Evolutionary conservation across 1,140 invertebrate genomes (phyloP).

Genomic region (Arctopsyche grandis): DNA sequence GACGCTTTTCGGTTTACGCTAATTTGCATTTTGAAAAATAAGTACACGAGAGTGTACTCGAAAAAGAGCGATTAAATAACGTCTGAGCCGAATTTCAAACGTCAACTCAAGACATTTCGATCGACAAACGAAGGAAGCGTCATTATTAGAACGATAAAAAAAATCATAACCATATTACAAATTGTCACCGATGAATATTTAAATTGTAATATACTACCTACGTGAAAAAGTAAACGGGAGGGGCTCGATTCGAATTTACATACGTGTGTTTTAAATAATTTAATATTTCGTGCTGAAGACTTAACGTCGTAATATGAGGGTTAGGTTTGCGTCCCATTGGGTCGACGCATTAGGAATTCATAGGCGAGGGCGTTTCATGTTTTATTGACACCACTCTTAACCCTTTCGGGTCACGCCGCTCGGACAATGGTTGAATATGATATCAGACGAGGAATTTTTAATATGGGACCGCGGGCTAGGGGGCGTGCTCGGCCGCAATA

Average conservation of each 20-base stretch:
- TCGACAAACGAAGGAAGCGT: too few species aligned
- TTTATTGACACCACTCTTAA: slow-evolving; percentile 41
- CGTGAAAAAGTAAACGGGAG: too few species aligned
- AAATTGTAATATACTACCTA: too few species aligned
- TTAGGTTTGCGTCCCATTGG: slow-evolving; percentile 26
- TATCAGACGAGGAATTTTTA: slow-evolving; percentile 42
- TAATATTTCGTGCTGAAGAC: not conserved
- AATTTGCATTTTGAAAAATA: not conserved
- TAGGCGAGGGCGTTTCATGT: slow-evolving; percentile 31
- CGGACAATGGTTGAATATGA: slow-evolving; percentile 46
- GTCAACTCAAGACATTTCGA: too few species aligned
- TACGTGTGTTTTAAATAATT: too few species aligned
- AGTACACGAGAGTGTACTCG: too few species aligned
- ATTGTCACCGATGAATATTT: too few species aligned
- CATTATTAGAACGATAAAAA: too few species aligned
- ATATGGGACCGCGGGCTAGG: slow-evolving; percentile 4
- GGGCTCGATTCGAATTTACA: too few species aligned
- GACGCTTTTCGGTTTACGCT: not conserved
- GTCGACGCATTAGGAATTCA: slow-evolving; percentile 31
- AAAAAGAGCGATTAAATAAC: too few species aligned
- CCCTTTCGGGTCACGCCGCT: slow-evolving; percentile 36
- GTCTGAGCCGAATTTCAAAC: too few species aligned
- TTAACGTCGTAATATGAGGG: slow-evolving; percentile 5
- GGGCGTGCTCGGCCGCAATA: slow-evolving; percentile 38
- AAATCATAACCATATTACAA: too few species aligned